A percentile compares a stretch with the other conserved stretches of the same genome.
These are phyloP conservation scores for Metellina segmentata DNA, from an alignment of 2,888 invertebrate genomes.

Conservation along the genomic window DNA sequence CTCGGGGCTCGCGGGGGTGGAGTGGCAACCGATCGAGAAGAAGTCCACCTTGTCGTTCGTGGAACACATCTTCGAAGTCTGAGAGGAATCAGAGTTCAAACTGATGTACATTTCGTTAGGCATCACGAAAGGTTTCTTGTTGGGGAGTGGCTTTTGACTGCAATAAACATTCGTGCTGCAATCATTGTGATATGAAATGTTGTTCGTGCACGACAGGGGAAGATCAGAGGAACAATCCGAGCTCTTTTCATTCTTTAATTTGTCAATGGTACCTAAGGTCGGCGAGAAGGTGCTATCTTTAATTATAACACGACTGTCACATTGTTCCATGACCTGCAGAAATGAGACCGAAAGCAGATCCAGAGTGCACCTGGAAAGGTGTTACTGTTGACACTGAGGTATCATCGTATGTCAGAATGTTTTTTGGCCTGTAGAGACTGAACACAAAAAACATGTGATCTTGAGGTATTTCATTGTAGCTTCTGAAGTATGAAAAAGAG, in stretches of 20 bases:
- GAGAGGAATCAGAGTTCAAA: conserved; percentile 63
- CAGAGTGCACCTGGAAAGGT: background rate
- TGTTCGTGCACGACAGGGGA: conserved; percentile 50
- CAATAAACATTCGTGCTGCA: conserved; percentile 56
- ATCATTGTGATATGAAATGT: conserved; percentile 51
- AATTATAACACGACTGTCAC: conserved; percentile 68
- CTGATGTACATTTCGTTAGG: conserved; percentile 74
- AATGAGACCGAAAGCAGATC: conserved; percentile 35
- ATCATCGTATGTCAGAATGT: conserved; percentile 2
- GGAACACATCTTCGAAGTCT: conserved; percentile 40
- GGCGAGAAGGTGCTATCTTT: conserved; percentile 67
- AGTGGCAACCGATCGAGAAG: conserved; percentile 71
- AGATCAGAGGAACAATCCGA: conserved; percentile 23
- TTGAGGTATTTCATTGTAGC: conserved; percentile 13
- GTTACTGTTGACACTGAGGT: background rate
- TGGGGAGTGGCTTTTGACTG: conserved; percentile 35
- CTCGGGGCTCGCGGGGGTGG: conserved; percentile 78
- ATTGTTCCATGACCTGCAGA: conserved; percentile 72
- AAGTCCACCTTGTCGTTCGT: conserved; percentile 59
- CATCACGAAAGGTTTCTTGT: conserved; percentile 71
- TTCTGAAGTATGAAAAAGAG: no score
- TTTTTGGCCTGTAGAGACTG: background rate
- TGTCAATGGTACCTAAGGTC: conserved; percentile 49
- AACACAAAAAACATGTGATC: background rate
- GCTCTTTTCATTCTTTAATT: conserved; percentile 41